Evolutionary conservation across 1,140 invertebrate species (phyloP).

Genomic region (Zaprionus ghesquierei): DNA sequence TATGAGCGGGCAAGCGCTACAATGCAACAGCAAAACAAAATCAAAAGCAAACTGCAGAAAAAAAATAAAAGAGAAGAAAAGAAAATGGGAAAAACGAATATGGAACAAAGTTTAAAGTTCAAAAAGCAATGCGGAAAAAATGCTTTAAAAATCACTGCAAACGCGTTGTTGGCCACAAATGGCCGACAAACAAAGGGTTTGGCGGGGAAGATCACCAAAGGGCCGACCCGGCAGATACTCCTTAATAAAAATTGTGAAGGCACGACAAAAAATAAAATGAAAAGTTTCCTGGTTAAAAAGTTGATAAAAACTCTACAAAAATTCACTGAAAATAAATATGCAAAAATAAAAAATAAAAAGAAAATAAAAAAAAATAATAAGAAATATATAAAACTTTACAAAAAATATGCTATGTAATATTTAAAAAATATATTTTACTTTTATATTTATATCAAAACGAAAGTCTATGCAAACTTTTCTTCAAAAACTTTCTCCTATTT

Average conservation of each 20-base stretch:
- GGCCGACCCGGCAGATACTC: background rate
- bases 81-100: constrained; percentile 18
- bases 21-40: constrained; percentile 12
- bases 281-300: background rate
- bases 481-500: background rate
- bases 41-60: background rate
- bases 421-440: background rate
- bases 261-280: background rate
- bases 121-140: constrained; percentile 41
- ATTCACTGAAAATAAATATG: background rate
- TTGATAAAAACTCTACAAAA: too few relatives aligned
- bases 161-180: constrained; percentile 42
- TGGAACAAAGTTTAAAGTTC: constrained; percentile 47
- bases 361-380: too few relatives aligned
- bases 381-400: too few relatives aligned
- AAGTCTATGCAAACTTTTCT: background rate
- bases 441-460: too few relatives aligned
- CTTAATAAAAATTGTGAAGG: background rate
- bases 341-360: too few relatives aligned
- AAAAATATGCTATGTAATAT: too few relatives aligned
- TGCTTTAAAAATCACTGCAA: constrained; percentile 49
- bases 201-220: fast-evolving
- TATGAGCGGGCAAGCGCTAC: background rate
- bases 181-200: constrained; percentile 23
- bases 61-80: constrained; percentile 12